phyloP scores from a whole-genome alignment of 2,797 vertebrate species.

The Tauraco hartlaubi region DNA sequence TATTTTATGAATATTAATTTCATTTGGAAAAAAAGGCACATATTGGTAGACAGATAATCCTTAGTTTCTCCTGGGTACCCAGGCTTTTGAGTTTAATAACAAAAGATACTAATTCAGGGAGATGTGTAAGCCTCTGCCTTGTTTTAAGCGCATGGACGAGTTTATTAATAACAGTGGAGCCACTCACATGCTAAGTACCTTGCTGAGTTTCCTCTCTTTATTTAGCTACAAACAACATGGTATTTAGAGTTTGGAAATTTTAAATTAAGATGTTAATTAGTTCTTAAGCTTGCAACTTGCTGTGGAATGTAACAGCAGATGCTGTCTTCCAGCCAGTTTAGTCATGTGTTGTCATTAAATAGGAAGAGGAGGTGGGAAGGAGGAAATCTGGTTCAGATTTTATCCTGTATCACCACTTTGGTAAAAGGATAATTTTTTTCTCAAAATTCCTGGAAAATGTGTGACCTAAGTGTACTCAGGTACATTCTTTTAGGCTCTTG shows the following conservation, averaged over 20 bases:
- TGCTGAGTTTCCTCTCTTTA: neutral
- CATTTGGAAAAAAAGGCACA: neutral
- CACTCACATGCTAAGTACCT: neutral
- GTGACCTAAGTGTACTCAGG: neutral
- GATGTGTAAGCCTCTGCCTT: neutral
- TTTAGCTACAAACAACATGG: neutral
- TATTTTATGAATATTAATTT: constrained; percentile 58
- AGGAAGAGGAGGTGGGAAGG: neutral
- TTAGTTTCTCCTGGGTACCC: constrained; percentile 3
- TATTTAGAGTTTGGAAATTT: constrained; percentile 13
- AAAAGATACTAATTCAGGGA: constrained; percentile 6
- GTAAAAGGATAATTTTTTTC: neutral
- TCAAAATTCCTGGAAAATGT: constrained; percentile 20
- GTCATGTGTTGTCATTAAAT: neutral
- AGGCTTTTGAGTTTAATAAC: neutral
- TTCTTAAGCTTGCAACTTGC: neutral
- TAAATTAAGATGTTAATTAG: constrained; percentile 20
- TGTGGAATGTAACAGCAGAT: neutral
- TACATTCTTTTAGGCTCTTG: neutral
- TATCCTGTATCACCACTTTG: neutral
- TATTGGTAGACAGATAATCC: neutral
- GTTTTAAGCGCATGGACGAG: constrained; percentile 8
- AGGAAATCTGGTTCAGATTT: constrained; percentile 17
- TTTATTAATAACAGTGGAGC: neutral
- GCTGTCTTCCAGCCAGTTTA: neutral